phyloP scores from a whole-genome alignment of 2,888 invertebrate species.

The Parapristionchus giblindavisi region DNA sequence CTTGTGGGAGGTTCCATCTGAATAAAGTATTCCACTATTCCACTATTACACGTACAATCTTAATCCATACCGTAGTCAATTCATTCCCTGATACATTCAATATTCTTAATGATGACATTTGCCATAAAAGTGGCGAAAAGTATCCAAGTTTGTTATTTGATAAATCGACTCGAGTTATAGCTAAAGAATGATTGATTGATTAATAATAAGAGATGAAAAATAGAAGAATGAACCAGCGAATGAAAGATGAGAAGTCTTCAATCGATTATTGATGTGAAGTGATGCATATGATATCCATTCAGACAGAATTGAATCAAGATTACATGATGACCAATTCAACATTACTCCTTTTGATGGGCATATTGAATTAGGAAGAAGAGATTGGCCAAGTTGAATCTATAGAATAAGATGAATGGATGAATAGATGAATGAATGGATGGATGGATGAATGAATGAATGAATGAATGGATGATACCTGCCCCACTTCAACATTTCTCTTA shows the following conservation, averaged over 20 bases:
- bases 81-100: constrained; percentile 76
- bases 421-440: background rate
- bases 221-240: too few relatives aligned
- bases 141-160: constrained; percentile 85
- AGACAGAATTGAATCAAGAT: constrained; percentile 78
- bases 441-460: background rate
- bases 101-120: constrained; percentile 82
- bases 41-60: background rate
- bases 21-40: constrained; percentile 27
- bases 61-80: constrained; percentile 8
- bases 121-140: constrained; percentile 85
- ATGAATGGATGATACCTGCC: constrained; percentile 69
- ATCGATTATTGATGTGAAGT: constrained; percentile 83
- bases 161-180: constrained; percentile 90
- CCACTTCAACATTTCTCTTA: constrained; percentile 82
- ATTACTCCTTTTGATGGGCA: constrained; percentile 84
- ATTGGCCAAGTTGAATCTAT: constrained; percentile 55
- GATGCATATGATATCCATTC: constrained; percentile 84
- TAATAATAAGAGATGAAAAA: too few relatives aligned
- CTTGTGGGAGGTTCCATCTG: constrained; percentile 10
- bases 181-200: too few relatives aligned
- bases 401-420: background rate
- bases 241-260: constrained; percentile 72
- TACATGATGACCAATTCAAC: constrained; percentile 86
- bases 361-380: constrained; percentile 57